Percentiles rank a stretch among this genome's conserved stretches.
phyloP scores from a whole-genome alignment of 2,797 vertebrate genomes.

The Borostomias antarcticus region DNA sequence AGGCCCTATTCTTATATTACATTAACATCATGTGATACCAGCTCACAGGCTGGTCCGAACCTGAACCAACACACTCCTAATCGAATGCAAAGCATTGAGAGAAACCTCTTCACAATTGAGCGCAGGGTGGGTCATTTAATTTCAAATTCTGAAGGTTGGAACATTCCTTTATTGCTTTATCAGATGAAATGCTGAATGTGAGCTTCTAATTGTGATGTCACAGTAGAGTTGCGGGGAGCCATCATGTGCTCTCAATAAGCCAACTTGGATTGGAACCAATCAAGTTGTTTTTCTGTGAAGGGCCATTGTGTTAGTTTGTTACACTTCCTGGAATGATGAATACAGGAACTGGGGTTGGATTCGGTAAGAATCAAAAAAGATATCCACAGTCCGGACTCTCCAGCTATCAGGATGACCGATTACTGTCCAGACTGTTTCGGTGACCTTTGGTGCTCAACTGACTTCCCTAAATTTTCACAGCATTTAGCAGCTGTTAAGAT shows the following conservation, averaged over 20 bases:
- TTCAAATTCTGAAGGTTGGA: neutral
- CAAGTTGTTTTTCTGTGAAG: neutral
- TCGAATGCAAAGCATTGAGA: neutral
- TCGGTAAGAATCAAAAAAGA: too few species aligned
- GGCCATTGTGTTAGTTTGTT: neutral
- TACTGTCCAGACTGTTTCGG: neutral
- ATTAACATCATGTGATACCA: slow-evolving; percentile 65
- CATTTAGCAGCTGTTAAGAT: neutral
- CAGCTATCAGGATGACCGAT: neutral
- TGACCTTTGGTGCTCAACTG: neutral
- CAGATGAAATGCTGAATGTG: neutral
- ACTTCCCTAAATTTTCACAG: neutral
- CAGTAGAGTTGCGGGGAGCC: neutral
- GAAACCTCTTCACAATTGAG: neutral
- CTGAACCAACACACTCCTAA: slow-evolving; percentile 18
- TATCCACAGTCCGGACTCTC: neutral
- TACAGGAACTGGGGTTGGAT: too few species aligned
- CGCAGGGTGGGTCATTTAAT: neutral
- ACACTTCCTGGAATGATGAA: neutral
- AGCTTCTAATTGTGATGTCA: neutral
- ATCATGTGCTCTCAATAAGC: neutral
- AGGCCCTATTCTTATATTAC: slow-evolving; percentile 1
- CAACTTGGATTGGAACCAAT: slow-evolving; percentile 3
- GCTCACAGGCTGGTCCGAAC: slow-evolving; percentile 41
- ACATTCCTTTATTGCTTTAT: neutral